These are phyloP conservation scores for Pseudachorutes palmiensis DNA, from an alignment of 1,140 invertebrate species.

Conservation along the genomic window DNA sequence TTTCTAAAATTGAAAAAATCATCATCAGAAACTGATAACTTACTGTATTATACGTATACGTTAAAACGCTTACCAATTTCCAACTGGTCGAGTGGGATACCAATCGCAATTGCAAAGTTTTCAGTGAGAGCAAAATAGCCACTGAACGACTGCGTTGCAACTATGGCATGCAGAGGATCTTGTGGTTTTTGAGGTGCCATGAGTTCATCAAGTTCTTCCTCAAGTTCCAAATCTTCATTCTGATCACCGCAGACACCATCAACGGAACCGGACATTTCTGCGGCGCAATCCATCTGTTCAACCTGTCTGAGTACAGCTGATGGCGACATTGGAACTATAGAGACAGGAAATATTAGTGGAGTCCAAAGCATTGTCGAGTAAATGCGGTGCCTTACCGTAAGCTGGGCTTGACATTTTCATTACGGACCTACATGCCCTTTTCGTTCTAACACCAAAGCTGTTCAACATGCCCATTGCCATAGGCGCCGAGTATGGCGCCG, in stretches of 20 bases:
- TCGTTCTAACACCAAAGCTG: too few relatives aligned
- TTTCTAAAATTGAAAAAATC: constrained; percentile 20
- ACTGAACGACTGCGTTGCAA: constrained; percentile 32
- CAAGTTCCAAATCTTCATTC: not conserved
- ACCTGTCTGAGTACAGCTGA: too few relatives aligned
- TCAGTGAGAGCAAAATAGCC: constrained; percentile 28
- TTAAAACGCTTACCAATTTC: constrained; percentile 19
- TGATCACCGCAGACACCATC: too few relatives aligned
- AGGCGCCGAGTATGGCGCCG: too few relatives aligned
- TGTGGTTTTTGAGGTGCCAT: not conserved
- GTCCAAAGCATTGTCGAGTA: too few relatives aligned
- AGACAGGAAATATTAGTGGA: too few relatives aligned
- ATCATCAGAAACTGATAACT: constrained; percentile 2
- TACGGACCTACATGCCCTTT: too few relatives aligned
- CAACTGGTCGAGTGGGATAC: constrained; percentile 17
- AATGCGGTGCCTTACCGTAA: too few relatives aligned
- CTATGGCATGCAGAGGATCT: constrained; percentile 23
- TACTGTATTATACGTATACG: not conserved
- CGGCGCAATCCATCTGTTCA: too few relatives aligned
- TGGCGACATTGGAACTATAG: too few relatives aligned
- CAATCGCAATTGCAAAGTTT: constrained; percentile 18
- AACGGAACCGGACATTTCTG: too few relatives aligned
- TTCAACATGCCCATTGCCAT: not conserved
- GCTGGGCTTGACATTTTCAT: too few relatives aligned
- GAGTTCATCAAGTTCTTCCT: not conserved